Conservation (phyloP, 2,797 vertebrate genomes). For the Myiotriccus ornatus region DNA sequence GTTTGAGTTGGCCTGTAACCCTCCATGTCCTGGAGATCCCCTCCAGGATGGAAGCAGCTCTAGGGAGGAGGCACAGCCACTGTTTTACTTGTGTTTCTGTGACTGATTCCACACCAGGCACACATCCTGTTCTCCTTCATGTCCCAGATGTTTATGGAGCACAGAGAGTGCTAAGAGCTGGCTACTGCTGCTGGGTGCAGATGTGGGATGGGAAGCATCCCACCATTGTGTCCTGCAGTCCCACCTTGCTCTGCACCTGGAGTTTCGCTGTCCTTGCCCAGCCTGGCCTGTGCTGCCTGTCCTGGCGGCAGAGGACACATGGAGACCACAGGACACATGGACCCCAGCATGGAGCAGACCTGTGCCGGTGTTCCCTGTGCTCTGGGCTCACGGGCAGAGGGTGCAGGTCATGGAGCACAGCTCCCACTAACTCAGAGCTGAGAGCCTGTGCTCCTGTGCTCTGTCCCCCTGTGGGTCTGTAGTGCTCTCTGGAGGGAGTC, state of each 20-base stretch:
- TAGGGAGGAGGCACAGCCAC: neutral
- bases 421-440: neutral
- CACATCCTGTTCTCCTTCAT: rapidly evolving
- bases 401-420: neutral
- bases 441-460: neutral
- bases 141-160: neutral
- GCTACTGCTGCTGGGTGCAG: neutral
- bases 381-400: neutral
- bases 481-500: neutral
- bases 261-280: neutral
- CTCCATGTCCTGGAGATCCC: neutral
- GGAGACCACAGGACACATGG: rapidly evolving
- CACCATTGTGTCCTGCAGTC: neutral
- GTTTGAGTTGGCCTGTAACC: neutral
- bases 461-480: neutral
- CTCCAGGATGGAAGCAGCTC: neutral
- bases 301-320: neutral
- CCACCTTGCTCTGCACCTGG: neutral
- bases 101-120: neutral
- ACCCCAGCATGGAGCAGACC: rapidly evolving
- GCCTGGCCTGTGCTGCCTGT: rapidly evolving
- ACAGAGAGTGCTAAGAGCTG: neutral
- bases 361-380: rapidly evolving
- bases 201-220: neutral
- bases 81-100: neutral